These are phyloP conservation scores for Sinosuthora webbiana DNA, from an alignment of 2,113 vertebrate species.

Conservation along the genomic window DNA sequence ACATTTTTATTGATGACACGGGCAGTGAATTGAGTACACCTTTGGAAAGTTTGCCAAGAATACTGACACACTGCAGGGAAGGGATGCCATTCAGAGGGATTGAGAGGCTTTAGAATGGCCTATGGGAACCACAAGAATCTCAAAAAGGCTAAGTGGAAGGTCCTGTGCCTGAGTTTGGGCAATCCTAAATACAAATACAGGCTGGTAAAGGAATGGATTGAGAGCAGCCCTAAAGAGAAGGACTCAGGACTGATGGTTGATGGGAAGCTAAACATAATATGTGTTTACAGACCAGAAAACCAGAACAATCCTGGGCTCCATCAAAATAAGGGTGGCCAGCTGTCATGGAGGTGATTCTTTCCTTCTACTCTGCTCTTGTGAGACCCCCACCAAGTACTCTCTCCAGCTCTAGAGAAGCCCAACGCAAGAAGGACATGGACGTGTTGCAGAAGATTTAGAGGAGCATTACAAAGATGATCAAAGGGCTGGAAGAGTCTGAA, in stretches of 20 bases:
- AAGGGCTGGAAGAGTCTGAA: neutral
- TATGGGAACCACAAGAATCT: neutral
- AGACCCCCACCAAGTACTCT: neutral
- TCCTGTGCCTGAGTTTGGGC: neutral
- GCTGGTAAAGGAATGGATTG: neutral
- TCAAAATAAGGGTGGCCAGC: rapidly evolving
- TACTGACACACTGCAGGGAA: neutral
- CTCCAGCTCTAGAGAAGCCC: neutral
- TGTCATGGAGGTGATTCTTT: neutral
- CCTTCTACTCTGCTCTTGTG: neutral
- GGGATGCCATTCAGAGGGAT: neutral
- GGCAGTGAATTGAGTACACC: neutral
- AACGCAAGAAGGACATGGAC: neutral
- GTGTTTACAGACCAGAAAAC: neutral
- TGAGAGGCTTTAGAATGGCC: neutral
- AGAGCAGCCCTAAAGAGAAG: neutral
- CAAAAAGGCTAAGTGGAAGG: neutral
- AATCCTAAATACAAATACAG: neutral
- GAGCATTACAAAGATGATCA: neutral
- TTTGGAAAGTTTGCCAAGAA: neutral
- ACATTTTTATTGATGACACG: rapidly evolving
- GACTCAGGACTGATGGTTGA: neutral
- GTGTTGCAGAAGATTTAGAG: neutral
- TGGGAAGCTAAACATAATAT: neutral
- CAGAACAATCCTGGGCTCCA: too few species aligned